phyloP scores from a whole-genome alignment of 1,140 invertebrate genomes.

The Lasioglossum baleicum region DNA sequence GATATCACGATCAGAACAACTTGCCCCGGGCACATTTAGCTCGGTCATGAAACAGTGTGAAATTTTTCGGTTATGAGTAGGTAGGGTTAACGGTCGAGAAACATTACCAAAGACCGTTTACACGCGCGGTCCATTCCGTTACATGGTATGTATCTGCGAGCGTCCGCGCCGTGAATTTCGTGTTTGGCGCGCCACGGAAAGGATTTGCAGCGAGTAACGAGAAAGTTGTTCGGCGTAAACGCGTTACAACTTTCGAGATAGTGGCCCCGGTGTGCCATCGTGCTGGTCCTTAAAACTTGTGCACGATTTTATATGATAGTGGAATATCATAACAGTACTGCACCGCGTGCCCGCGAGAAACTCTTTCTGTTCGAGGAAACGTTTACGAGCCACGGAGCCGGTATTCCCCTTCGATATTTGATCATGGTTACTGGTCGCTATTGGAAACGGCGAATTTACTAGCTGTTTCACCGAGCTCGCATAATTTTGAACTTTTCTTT shows the following conservation, averaged over 20 bases:
- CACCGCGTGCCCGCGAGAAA: not conserved
- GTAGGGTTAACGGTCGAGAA: not conserved
- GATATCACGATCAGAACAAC: no score
- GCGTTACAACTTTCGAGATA: conserved; percentile 18
- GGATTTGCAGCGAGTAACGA: conserved; percentile 5
- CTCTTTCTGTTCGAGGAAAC: not conserved
- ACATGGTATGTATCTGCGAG: not conserved
- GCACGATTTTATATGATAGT: not conserved
- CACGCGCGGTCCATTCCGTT: no score
- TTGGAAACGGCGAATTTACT: not conserved
- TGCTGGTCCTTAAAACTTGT: conserved; percentile 18
- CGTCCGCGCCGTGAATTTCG: not conserved
- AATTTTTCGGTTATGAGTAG: not conserved
- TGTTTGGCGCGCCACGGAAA: not conserved
- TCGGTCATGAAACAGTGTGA: no score
- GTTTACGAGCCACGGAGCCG: not conserved
- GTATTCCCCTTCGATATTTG: not conserved
- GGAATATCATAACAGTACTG: not conserved
- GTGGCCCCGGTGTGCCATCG: not conserved
- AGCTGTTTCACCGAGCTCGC: no score
- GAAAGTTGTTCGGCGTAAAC: conserved; percentile 29
- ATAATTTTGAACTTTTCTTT: no score
- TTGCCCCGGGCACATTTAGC: no score
- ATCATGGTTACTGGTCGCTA: not conserved
- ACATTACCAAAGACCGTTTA: not conserved